Evolutionary conservation across 2,113 vertebrate species (phyloP).

Genomic region (Nothoprocta perdicaria): DNA sequence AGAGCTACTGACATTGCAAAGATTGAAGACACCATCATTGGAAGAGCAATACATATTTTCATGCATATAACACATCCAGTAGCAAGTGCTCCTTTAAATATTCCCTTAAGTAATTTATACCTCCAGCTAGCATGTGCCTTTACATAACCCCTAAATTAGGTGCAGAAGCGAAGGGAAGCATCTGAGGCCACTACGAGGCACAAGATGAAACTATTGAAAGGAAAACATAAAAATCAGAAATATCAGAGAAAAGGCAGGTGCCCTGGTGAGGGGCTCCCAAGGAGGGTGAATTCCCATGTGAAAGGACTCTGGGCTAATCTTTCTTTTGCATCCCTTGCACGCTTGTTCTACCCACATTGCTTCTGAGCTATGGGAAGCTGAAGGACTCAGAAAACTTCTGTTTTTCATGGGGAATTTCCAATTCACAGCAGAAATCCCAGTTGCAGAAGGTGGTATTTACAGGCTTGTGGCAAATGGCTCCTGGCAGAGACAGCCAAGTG

Average conservation of each 20-base stretch:
- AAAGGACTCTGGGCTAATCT: not conserved
- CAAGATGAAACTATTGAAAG: not conserved
- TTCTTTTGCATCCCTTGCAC: not conserved
- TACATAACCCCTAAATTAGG: not conserved
- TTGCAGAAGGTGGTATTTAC: not conserved
- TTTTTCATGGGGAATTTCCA: not conserved
- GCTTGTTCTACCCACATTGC: rapidly evolving
- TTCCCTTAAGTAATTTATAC: not conserved
- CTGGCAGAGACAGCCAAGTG: not conserved
- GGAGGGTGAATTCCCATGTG: not conserved
- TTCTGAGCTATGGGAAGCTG: not conserved
- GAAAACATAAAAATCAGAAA: not conserved
- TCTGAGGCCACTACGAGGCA: not conserved
- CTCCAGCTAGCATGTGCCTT: not conserved
- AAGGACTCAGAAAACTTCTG: not conserved
- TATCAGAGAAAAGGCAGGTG: not conserved
- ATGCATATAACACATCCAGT: rapidly evolving
- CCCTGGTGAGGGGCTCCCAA: rapidly evolving
- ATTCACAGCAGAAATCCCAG: not conserved
- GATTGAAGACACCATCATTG: not conserved
- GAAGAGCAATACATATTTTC: not conserved
- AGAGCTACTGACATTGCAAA: not conserved
- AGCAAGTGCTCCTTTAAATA: not conserved
- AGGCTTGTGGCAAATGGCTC: rapidly evolving
- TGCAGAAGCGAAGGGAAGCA: not conserved